Evolutionary conservation across 2,888 invertebrate species (phyloP), one percentile per base, ranked within the genome.

Genomic region (Archips crataeganus): DNA sequence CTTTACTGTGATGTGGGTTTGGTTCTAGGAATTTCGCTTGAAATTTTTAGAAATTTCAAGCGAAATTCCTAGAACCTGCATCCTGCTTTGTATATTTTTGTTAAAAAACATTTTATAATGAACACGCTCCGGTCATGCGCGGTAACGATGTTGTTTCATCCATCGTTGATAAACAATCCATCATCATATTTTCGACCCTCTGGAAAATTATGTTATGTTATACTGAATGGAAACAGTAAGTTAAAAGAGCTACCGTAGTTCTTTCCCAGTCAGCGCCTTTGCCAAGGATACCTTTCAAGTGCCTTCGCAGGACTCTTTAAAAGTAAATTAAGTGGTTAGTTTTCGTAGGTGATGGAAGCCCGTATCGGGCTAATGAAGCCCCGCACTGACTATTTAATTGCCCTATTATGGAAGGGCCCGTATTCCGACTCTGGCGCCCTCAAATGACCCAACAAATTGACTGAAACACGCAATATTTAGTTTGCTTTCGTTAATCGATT

Each of bases 361-460:
- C 78, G 79, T 85, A 83, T 85, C 81, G 82, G 81, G 79, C 79
- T 85, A 88, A 88, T 87, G 90, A 93, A 93, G 89, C 90, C 90
- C 86, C 89, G 85, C 85, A 85, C 82, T 85, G 86, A 83, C 81
- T 84, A 88, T 92, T 92, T 92, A 93, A 93, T 93, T 92, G 90
- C 90, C 87, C 83, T 70, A 74, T 85, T 84, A 86, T 84, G 81
- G 81, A 81, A 80, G 79, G 83, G 85, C 90, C 91, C 92, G 88
- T 90, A 90, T 89, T 88, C 88, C 84, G 36, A 84, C 79, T 85
- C 85, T 84, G 84, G 84, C 84, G 86, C 88, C 87, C 87, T 85
- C 87, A 88, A 93, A 90, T 90, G 91, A 91, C 89, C 90, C 85
- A 86, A 89, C 92, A 93, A 94, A 93, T 93, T 94, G 91, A 91